Conservation (phyloP, 2,113 vertebrate genomes). For the Otocyon megalotis region DNA sequence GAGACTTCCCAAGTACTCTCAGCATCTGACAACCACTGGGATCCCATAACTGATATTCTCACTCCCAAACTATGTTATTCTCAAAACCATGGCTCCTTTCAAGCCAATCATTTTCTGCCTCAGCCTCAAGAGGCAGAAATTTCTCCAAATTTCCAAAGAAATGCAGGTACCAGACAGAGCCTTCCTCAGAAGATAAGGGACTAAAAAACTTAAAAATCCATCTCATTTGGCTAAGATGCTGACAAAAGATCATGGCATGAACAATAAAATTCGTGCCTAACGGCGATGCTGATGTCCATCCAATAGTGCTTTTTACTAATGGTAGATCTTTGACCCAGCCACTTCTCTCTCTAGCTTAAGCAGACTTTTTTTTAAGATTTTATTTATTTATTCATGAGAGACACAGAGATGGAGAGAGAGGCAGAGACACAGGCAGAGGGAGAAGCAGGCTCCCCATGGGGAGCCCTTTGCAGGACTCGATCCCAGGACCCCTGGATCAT, state of each 20-base stretch:
- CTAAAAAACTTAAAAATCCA: background rate
- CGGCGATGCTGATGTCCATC: background rate
- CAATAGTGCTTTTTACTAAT: background rate
- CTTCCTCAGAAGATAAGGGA: background rate
- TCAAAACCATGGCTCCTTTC: conserved; percentile 45
- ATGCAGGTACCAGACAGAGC: background rate
- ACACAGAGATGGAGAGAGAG: no score
- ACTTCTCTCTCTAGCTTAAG: background rate
- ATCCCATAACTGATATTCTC: conserved; percentile 26
- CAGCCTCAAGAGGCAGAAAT: background rate
- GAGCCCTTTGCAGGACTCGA: no score
- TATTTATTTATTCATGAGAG: no score
- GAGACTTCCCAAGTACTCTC: background rate
- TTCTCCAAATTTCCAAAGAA: conserved; percentile 48
- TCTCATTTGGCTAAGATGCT: background rate
- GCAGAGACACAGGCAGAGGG: no score
- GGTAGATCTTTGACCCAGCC: background rate
- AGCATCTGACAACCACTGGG: background rate
- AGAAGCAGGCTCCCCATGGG: no score
- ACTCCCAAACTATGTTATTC: conserved; percentile 13
- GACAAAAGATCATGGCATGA: background rate
- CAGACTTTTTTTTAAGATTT: no score
- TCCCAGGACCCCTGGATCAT: no score
- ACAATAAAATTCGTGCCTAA: background rate
- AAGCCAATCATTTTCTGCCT: conserved; percentile 28